Conservation (phyloP, 1,140 invertebrate genomes). For the Scaptomyza hsui region DNA sequence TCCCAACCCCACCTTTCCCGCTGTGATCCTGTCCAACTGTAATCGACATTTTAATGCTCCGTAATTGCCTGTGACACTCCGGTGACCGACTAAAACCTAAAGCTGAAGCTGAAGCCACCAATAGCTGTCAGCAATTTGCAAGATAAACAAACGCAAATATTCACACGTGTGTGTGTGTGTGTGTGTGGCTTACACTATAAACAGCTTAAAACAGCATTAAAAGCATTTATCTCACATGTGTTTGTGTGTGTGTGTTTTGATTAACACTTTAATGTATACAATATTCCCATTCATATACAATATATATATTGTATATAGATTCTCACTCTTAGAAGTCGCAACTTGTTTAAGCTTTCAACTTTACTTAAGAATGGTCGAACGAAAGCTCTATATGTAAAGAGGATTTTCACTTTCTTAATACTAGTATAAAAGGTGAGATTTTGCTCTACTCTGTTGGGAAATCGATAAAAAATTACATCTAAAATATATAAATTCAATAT, state of each 20-base stretch:
- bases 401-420: no score
- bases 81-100: conserved; percentile 8
- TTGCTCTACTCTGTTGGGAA: no score
- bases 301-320: no score
- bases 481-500: no score
- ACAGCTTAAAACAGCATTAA: conserved; percentile 62
- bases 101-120: conserved; percentile 13
- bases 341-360: no score
- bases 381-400: no score
- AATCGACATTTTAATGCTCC: conserved; percentile 55
- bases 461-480: no score
- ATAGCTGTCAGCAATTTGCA: conserved; percentile 56
- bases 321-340: background rate
- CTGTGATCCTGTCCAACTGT: conserved; percentile 24
- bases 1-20: conserved; percentile 10
- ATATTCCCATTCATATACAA: no score
- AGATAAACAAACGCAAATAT: conserved; percentile 38
- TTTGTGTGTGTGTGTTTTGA: conserved; percentile 27
- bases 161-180: background rate
- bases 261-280: conserved; percentile 35
- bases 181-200: conserved; percentile 59
- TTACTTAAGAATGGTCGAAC: no score
- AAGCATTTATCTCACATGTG: conserved; percentile 10
- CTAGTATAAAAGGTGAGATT: no score
- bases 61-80: conserved; percentile 41